A percentile compares a stretch with the other conserved stretches of the same genome.
These are phyloP conservation scores for Erynnis tages DNA, from an alignment of 2,888 invertebrate genomes.

Conservation along the genomic window DNA sequence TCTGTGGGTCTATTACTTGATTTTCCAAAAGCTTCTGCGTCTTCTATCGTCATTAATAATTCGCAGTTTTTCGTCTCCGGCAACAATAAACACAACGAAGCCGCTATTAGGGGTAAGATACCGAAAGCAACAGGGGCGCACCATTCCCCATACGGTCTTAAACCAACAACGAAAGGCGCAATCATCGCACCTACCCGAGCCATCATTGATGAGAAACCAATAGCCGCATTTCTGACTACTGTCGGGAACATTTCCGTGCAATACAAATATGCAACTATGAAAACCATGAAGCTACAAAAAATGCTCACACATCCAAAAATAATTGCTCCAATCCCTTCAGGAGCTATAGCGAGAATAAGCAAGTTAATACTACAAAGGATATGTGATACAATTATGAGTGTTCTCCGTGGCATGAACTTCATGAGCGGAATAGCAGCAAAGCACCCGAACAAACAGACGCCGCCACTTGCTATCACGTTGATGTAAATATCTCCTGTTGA, in stretches of 20 bases:
- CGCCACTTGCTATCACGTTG: conserved; percentile 88
- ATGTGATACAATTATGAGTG: conserved; percentile 82
- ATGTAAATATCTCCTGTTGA: conserved; percentile 89
- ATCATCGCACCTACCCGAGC: conserved; percentile 91
- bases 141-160: conserved; percentile 80
- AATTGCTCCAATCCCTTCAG: conserved; percentile 67
- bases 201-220: conserved; percentile 92
- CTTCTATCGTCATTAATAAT: conserved; percentile 88
- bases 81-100: conserved; percentile 83
- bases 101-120: conserved; percentile 83
- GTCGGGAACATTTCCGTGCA: conserved; percentile 92
- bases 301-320: conserved; percentile 86
- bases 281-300: conserved; percentile 89
- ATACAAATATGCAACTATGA: conserved; percentile 89
- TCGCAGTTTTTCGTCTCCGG: conserved; percentile 90
- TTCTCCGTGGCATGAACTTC: conserved; percentile 84
- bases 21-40: conserved; percentile 80
- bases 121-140: conserved; percentile 88
- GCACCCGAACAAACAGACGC: conserved; percentile 80
- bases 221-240: conserved; percentile 90
- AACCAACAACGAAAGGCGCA: conserved; percentile 88
- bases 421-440: conserved; percentile 82
- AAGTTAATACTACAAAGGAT: conserved; percentile 81
- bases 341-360: conserved; percentile 82
- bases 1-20: neutral